Base-by-base conservation (phyloP, 2,113 vertebrate species). In the Diphyllodes magnificus region DNA sequence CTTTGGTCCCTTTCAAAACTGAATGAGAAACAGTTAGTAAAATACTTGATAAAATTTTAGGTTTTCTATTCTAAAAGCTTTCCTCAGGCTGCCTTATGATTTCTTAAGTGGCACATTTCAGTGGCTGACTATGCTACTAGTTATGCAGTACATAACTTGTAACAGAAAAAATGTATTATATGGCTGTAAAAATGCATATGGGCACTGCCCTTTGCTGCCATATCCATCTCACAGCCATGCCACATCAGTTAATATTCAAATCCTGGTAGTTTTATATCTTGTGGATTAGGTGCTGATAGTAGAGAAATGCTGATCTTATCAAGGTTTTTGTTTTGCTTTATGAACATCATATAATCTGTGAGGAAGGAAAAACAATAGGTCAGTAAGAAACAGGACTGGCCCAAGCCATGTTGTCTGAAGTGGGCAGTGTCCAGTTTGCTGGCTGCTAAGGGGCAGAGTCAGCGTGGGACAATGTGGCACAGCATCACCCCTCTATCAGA, bases 111-210 rank as follows among this genome's bases (percentile, higher is more conserved):
- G 30, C 19, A 24, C 44, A 73, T 79, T 95, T 92, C 5, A 11
- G 59, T 42, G 69, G 40, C 35, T 91, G 39, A 72, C 82, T 31
- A 45, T 69, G 14, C 23, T 66, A 40, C 44, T 18, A 51, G 78
- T 79, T 82, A 85, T 93, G 35, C 94, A 95, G 70, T 76, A 78
- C 9, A 3, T 40, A 94, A 86, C 93, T 91, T 89, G 37, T 84
- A 84, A 42, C 39, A 88, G 50, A 80, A 66, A 86, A 61, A 79
- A 82, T 76, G 23, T 59, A 31, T 54, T 87, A 21, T 27, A 39
- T 86, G 77, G 75, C 72, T 91, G 57, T 95, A 83, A 90, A 90
- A 92, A 86, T 76, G 40, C 13, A 7, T 88, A 65, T 94, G 54
- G 42, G n/a, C 83, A 50, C 44, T 92, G 60, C 39, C 51, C 61